Percentiles rank a stretch among this genome's conserved stretches.
Evolutionary conservation across 2,888 invertebrate species (phyloP).

Genomic region (Arrhopalites spinosus): DNA sequence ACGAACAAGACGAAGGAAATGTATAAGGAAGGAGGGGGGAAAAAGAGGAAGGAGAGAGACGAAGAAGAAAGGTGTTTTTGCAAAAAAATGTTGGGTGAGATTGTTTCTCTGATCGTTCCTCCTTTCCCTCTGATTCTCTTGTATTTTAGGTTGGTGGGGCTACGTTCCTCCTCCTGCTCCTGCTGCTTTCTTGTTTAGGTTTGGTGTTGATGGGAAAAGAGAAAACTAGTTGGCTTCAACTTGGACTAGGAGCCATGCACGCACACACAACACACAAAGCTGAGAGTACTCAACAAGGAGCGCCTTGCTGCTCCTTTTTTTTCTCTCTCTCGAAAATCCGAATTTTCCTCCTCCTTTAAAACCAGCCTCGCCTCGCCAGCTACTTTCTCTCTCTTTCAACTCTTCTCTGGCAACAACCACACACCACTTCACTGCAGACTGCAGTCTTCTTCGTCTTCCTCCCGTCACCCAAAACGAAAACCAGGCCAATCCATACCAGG

Average conservation of each 20-base stretch:
- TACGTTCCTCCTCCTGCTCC: no score
- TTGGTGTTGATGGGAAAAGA: neutral
- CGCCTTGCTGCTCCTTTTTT: neutral
- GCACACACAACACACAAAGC: neutral
- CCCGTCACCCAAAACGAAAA: slow-evolving; percentile 33
- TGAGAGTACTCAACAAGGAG: neutral
- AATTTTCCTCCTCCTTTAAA: neutral
- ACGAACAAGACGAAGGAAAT: neutral
- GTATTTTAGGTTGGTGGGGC: no score
- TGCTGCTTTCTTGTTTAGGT: no score
- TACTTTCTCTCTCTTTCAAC: neutral
- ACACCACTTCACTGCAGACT: slow-evolving; percentile 33
- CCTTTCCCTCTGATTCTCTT: no score
- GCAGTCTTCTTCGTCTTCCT: slow-evolving; percentile 28
- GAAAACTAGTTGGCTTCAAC: neutral
- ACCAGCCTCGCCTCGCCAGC: neutral
- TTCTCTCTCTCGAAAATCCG: slow-evolving; percentile 12
- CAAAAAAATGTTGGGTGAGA: neutral
- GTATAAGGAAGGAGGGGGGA: neutral
- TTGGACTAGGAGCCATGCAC: no score
- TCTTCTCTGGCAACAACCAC: slow-evolving; percentile 26
- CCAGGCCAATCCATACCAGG: slow-evolving; percentile 39
- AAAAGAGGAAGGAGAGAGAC: neutral
- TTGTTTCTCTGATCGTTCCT: no score
- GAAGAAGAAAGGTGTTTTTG: neutral